These are phyloP conservation scores for Cydia splendana DNA, from an alignment of 1,140 invertebrate species.

Conservation along the genomic window DNA sequence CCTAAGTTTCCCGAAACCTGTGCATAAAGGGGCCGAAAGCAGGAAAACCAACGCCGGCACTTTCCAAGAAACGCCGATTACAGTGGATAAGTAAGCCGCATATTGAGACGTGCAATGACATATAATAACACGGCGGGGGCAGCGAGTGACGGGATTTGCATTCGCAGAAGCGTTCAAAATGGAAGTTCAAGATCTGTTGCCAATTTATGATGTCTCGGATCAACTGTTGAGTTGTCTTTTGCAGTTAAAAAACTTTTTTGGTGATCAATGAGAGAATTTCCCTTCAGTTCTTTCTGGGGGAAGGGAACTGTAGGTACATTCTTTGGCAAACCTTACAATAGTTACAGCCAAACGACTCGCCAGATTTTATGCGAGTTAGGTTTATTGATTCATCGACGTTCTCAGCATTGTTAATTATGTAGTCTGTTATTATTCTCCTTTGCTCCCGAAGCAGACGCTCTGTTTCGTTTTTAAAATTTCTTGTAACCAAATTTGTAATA, in stretches of 20 bases:
- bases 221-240: not conserved
- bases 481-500: too few species aligned
- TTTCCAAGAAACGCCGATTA: constrained; percentile 15
- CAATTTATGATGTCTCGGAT: not conserved
- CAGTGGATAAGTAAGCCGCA: not conserved
- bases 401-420: too few species aligned
- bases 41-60: not conserved
- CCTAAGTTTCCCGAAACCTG: too few species aligned
- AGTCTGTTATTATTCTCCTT: too few species aligned
- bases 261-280: not conserved
- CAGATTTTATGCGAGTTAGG: too few species aligned
- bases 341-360: too few species aligned
- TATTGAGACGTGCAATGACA: not conserved
- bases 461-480: too few species aligned
- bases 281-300: not conserved
- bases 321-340: too few species aligned
- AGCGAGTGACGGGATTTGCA: not conserved
- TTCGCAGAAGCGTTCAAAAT: not conserved
- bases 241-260: not conserved
- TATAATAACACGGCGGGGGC: not conserved
- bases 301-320: too few species aligned
- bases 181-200: not conserved
- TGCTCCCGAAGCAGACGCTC: too few species aligned
- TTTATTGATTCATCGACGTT: too few species aligned
- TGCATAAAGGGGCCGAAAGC: not conserved